Conservation (phyloP, 2,888 invertebrate species). For the Pachymerium ferrugineum region DNA sequence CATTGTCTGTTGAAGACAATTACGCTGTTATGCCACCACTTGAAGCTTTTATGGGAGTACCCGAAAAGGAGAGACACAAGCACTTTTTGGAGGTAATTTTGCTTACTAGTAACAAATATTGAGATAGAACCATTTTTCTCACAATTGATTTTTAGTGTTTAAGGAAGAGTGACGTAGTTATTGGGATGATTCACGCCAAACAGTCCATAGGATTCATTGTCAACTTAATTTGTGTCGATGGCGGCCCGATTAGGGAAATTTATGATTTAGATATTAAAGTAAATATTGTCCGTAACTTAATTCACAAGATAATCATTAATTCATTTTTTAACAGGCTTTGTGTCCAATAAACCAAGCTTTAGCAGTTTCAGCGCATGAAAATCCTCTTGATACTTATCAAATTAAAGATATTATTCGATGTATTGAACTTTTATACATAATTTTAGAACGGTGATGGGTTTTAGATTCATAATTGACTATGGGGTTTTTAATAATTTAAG, state of each 20-base stretch:
- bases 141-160: constrained; percentile 46
- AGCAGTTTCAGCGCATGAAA: constrained; percentile 32
- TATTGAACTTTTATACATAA: background rate
- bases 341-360: constrained; percentile 19
- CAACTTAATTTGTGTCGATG: constrained; percentile 77
- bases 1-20: constrained; percentile 31
- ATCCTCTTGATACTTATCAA: constrained; percentile 33
- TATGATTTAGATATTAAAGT: constrained; percentile 84
- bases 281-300: constrained; percentile 40
- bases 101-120: background rate
- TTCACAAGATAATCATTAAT: background rate
- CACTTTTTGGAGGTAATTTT: constrained; percentile 34
- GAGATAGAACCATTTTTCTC: constrained; percentile 5
- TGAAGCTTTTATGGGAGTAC: constrained; percentile 34
- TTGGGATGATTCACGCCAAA: constrained; percentile 47
- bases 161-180: constrained; percentile 46
- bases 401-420: constrained; percentile 34
- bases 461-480: background rate
- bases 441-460: background rate
- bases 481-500: constrained; percentile 27
- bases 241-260: constrained; percentile 70
- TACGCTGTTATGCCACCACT: constrained; percentile 35
- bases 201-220: constrained; percentile 51
- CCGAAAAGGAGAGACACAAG: constrained; percentile 31
- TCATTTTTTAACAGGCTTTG: constrained; percentile 19